These are phyloP conservation scores for Symphodus melops DNA, from an alignment of 2,113 vertebrate genomes.

Conservation along the genomic window DNA sequence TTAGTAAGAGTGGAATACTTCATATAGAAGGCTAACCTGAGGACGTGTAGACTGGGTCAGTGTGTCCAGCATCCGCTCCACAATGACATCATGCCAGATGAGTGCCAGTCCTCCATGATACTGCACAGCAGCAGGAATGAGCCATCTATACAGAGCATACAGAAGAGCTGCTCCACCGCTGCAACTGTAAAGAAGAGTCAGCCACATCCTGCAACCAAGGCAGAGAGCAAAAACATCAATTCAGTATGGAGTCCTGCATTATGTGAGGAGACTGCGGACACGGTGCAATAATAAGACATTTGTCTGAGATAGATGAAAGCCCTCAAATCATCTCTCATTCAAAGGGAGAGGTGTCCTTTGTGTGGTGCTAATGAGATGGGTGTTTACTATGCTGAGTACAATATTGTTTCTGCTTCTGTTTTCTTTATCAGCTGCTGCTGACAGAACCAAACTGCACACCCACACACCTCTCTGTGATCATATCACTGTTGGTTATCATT, in stretches of 20 bases:
- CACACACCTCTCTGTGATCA: constrained; percentile 22
- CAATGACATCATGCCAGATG: constrained; percentile 77
- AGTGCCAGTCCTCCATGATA: constrained; percentile 70
- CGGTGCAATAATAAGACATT: constrained; percentile 19
- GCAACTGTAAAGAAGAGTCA: constrained; percentile 62
- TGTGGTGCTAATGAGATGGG: constrained; percentile 80
- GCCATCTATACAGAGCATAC: constrained; percentile 73
- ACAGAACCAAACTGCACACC: constrained; percentile 14
- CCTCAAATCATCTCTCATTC: constrained; percentile 31
- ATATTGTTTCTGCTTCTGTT: constrained; percentile 26
- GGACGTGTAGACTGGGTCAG: constrained; percentile 78
- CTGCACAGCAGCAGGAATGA: constrained; percentile 72
- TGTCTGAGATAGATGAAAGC: constrained; percentile 52
- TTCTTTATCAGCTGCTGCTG: constrained; percentile 40
- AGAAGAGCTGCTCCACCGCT: constrained; percentile 65
- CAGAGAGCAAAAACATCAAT: not conserved
- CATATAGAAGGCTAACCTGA: constrained; percentile 63
- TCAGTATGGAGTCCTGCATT: not conserved
- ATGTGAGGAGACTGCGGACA: not conserved
- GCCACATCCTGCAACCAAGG: constrained; percentile 71
- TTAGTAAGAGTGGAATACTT: not conserved
- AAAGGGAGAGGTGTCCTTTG: constrained; percentile 48
- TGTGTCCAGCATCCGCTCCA: constrained; percentile 69
- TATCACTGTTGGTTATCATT: constrained; percentile 28
- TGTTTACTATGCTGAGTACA: constrained; percentile 72